A percentile compares a stretch with the other conserved stretches of the same genome.
phyloP scores from a whole-genome alignment of 2,797 vertebrate species.

The Sebastes vulpes region DNA sequence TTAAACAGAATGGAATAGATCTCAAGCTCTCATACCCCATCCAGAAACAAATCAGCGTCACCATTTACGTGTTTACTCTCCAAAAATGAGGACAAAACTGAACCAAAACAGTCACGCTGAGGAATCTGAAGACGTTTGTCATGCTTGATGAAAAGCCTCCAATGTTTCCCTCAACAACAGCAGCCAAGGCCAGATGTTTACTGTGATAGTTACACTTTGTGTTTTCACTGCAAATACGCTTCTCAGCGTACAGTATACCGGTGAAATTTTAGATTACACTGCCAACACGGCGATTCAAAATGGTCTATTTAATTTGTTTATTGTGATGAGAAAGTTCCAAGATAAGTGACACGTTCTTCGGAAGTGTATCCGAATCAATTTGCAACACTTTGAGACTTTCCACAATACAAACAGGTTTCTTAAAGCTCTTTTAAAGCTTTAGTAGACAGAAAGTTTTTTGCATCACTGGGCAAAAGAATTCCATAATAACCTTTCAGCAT shows the following conservation, averaged over 20 bases:
- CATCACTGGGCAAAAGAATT: no score
- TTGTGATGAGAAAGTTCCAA: not conserved
- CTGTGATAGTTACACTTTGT: constrained; percentile 16
- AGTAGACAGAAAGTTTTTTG: no score
- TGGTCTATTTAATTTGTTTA: constrained; percentile 6
- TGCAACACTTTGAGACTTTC: not conserved
- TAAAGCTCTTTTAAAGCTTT: not conserved
- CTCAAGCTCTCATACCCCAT: constrained; percentile 49
- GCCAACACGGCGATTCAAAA: not conserved
- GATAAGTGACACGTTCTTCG: not conserved
- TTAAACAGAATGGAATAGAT: constrained; percentile 75
- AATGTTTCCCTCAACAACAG: constrained; percentile 29
- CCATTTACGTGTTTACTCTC: constrained; percentile 66
- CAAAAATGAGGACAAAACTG: constrained; percentile 71
- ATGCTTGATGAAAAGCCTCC: constrained; percentile 38
- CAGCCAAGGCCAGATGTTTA: constrained; percentile 32
- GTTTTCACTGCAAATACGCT: not conserved
- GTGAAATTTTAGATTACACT: not conserved
- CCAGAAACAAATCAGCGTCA: constrained; percentile 68
- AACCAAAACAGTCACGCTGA: constrained; percentile 44
- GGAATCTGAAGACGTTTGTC: constrained; percentile 22
- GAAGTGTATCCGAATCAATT: not conserved
- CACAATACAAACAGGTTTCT: constrained; percentile 7
- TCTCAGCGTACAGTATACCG: not conserved
- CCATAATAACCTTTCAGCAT: no score